These are phyloP conservation scores for Eilema caniola DNA, from an alignment of 2,888 invertebrate species.

Conservation along the genomic window DNA sequence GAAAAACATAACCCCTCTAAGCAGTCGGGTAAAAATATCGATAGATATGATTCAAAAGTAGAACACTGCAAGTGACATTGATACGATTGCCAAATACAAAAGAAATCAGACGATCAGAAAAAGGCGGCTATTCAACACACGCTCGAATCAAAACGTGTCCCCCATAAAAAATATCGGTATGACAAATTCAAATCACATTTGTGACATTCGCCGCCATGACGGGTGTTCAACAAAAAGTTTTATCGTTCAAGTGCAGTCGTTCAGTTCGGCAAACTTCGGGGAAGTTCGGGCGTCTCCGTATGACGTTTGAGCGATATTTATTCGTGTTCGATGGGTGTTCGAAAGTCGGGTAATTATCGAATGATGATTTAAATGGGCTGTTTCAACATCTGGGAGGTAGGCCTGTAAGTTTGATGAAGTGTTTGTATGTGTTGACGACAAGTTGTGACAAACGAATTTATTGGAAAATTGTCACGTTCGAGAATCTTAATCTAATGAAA, in stretches of 20 bases:
- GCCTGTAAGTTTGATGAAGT: slow-evolving; percentile 13
- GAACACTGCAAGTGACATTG: background rate
- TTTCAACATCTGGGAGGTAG: slow-evolving; percentile 17
- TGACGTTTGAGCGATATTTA: slow-evolving; percentile 32
- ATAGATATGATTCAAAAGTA: background rate
- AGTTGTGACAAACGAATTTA: background rate
- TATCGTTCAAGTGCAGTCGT: slow-evolving; percentile 47
- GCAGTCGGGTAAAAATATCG: background rate
- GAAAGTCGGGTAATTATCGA: slow-evolving; percentile 28
- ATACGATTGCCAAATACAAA: slow-evolving; percentile 24
- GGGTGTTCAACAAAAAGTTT: slow-evolving; percentile 44
- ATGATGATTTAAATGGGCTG: slow-evolving; percentile 19
- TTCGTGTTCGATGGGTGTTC: slow-evolving; percentile 30
- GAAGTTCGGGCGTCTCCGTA: slow-evolving; percentile 29
- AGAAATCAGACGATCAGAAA: slow-evolving; percentile 27
- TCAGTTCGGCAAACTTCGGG: slow-evolving; percentile 29
- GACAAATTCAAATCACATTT: slow-evolving; percentile 57
- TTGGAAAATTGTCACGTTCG: background rate
- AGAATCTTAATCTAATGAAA: background rate
- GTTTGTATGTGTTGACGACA: slow-evolving; percentile 6
- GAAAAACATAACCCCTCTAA: too few species aligned
- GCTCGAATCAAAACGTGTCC: slow-evolving; percentile 44
- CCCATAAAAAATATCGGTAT: slow-evolving; percentile 50
- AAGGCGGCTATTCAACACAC: slow-evolving; percentile 43
- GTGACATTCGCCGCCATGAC: slow-evolving; percentile 42